These are phyloP conservation scores for Aphis gossypii DNA, from an alignment of 1,140 invertebrate genomes.

Conservation along the genomic window DNA sequence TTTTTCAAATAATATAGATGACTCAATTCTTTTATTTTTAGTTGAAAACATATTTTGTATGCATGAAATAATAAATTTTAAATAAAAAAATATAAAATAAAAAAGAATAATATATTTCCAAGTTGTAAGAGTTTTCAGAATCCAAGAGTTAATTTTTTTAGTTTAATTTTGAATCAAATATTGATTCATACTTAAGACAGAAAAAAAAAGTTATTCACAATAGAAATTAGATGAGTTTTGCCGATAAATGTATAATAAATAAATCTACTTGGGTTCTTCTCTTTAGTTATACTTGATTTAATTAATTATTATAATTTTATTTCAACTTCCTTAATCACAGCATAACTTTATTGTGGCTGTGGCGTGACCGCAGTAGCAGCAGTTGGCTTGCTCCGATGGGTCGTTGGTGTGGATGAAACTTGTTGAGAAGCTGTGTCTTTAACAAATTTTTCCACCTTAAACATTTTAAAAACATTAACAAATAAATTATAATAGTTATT, in stretches of 20 bases:
- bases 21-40: constrained; percentile 27
- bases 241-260: constrained; percentile 44
- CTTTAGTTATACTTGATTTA: constrained; percentile 51
- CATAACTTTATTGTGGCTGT: constrained; percentile 37
- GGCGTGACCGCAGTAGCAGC: constrained; percentile 6
- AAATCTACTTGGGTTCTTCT: constrained; percentile 24
- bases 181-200: constrained; percentile 37
- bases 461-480: neutral
- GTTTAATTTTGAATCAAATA: constrained; percentile 35
- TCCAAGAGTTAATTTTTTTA: constrained; percentile 32
- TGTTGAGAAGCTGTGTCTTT: constrained; percentile 64
- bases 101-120: constrained; percentile 42
- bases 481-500: neutral
- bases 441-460: constrained; percentile 70
- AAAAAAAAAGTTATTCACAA: constrained; percentile 38
- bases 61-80: constrained; percentile 22
- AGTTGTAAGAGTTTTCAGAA: constrained; percentile 41
- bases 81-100: constrained; percentile 56
- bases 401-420: constrained; percentile 37
- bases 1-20: neutral
- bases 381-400: constrained; percentile 44
- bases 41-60: constrained; percentile 9
- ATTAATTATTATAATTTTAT: constrained; percentile 44
- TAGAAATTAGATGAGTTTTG: constrained; percentile 44
- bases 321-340: neutral